phyloP scores from a whole-genome alignment of 2,797 vertebrate genomes.

The Pachyuromys duprasi region DNA sequence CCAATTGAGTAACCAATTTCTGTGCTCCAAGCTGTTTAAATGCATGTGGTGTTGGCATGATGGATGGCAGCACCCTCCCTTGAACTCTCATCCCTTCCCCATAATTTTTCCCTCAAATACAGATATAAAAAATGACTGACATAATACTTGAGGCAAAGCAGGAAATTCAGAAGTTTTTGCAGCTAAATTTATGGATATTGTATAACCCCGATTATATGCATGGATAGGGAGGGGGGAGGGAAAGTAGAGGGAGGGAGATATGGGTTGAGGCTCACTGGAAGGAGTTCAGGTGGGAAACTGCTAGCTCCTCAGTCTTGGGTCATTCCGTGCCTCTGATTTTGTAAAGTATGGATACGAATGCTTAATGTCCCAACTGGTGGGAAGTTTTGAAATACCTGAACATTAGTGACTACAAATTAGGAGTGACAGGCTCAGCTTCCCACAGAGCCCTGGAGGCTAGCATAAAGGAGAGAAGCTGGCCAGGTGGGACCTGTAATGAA shows the following conservation, averaged over 20 bases:
- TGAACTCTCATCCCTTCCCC: neutral
- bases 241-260: neutral
- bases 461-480: neutral
- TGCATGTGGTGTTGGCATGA: constrained; percentile 53
- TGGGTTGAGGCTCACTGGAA: neutral
- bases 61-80: constrained; percentile 39
- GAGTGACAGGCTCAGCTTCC: constrained; percentile 14
- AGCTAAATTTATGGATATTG: constrained; percentile 22
- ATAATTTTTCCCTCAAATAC: constrained; percentile 15
- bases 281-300: neutral
- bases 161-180: constrained; percentile 19
- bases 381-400: constrained; percentile 20
- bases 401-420: neutral
- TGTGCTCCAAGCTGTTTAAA: constrained; percentile 56
- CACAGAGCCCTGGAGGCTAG: neutral
- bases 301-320: neutral
- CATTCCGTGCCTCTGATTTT: neutral
- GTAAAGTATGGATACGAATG: neutral
- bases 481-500: constrained; percentile 70
- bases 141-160: constrained; percentile 38
- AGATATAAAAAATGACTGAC: constrained; percentile 56
- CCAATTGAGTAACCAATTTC: constrained; percentile 59
- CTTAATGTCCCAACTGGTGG: neutral
- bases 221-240: neutral
- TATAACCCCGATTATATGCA: neutral